Conservation (phyloP, 2,888 invertebrate species). For the Deroplatys truncata region DNA sequence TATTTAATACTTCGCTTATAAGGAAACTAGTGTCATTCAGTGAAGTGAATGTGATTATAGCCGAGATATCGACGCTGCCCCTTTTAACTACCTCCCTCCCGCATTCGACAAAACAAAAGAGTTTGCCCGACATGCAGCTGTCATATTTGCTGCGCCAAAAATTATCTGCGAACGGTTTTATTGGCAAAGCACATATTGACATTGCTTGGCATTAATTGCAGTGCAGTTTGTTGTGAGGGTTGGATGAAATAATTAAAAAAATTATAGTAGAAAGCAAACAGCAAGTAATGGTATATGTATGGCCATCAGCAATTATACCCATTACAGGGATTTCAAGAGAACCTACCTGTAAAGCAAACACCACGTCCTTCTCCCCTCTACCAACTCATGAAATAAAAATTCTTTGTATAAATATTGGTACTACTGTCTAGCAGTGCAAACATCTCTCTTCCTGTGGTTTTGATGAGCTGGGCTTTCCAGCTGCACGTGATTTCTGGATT, state of each 20-base stretch:
- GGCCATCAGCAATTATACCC: background rate
- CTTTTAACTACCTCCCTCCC: background rate
- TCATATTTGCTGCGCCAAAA: background rate
- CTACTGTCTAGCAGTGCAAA: background rate
- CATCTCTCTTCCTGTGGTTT: background rate
- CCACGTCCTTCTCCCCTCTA: background rate
- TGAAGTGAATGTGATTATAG: background rate
- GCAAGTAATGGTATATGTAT: background rate
- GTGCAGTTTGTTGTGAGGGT: too few species aligned
- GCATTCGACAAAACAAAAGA: background rate
- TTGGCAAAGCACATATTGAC: background rate
- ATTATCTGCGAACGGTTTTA: background rate
- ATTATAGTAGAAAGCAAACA: background rate
- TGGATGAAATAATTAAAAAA: background rate
- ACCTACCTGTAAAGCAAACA: background rate
- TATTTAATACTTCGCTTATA: too few species aligned
- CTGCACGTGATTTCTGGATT: background rate
- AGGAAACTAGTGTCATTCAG: too few species aligned
- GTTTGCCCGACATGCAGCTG: background rate
- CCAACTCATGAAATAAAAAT: background rate
- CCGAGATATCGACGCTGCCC: too few species aligned
- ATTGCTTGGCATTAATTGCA: background rate
- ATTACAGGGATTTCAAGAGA: background rate
- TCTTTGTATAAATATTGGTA: background rate
- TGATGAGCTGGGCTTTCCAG: background rate